Base-by-base conservation (phyloP, 2,888 invertebrate species). In the Drosophila picticornis region DNA sequence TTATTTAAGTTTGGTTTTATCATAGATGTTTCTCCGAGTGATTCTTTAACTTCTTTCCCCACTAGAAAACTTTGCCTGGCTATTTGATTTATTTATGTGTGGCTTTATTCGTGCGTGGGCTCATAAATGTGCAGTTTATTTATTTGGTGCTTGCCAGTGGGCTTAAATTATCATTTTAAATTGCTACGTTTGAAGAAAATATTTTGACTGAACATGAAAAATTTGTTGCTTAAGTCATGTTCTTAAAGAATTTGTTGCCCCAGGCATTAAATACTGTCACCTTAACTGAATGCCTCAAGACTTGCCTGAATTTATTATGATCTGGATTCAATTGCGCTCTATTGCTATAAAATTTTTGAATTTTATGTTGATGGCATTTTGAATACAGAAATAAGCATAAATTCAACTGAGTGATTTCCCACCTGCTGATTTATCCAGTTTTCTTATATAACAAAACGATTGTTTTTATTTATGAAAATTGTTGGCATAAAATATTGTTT, bases 1-100 rank as follows among this genome's bases (percentile, higher is more conserved):
- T 84, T 80, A 90, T 85, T 90, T 70, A 75, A 58, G 60, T 65
- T 58, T 52, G 34, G 68, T 51, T 60, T 60, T 71, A 46, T 46
- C 65, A 66, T 71, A 66, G 63, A 53, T 55, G 36, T 13, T 51
- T 51, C 36, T 19, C 19, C 53, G 55, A 46, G 19, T 31, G 40
- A 32, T 59, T 43, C 61, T 34, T 61, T 9, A 43, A 43, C 43
- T 27, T 52, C 22, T 48, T 31, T 43, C 40, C 63, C 34, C 16
- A 43, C 34, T 34, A 34, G 27, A 19, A 29, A 61, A 36, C 4
- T 38, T 64, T 40, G 25, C 4, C 51, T n/a, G 40, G 2, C 48
- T n/a, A 43, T 67, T 57, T 61, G 38, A 34, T 40, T 66, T 65
- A 76, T 72, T 72, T 77, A 66, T 81, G 38, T 40, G 22, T 9